Base-by-base conservation (phyloP, 2,888 invertebrate genomes). In the Octonoba sinensis region DNA sequence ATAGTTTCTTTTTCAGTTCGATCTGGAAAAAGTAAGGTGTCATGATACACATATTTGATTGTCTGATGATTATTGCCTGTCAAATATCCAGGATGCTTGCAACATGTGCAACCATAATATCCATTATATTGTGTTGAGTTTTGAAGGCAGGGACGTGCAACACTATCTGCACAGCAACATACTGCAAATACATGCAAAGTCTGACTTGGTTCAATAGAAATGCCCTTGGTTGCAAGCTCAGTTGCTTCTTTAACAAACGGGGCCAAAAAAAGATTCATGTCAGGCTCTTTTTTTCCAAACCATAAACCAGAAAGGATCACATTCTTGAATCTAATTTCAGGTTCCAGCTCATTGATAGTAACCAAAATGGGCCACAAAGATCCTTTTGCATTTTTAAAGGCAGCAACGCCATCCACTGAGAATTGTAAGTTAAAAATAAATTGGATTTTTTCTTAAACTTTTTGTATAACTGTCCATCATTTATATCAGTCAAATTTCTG, bases 101-200 rank as follows among this genome's bases (percentile, higher is more conserved):
- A 27, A 2, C 27, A 27, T 3, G 3, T 27, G 27, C 27, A 27
- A 27, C 27, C 27, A 27, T 27, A 60, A 16, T 60, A 60, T 12
- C 60, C 60, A 60, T 60, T 60, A 22, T 18, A 60, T 16, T 60
- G 60, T 18, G 24, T 60, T 1, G 24, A 13, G 16, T 60, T 60
- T 60, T 60, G 60, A 13, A 60, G 16, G 3, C 15, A 24, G 2
- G 27, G 27, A 2, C 27, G 27, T 27, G 27, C 27, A 2, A 27
- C 27, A 27, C 3, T 3, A 27, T 27, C 27, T 3, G 27, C 27
- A 27, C 27, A 27, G 27, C 27, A 27, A 27, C 27, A 27, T 27
- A 6, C 27, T 27, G 27, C 27, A 27, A 27, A 27, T 3, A 6
- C 27, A 3, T 6, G 2, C 6, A 18, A 60, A 4, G 6, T 60